A percentile compares a stretch with the other conserved stretches of the same genome.
phyloP scores from a whole-genome alignment of 2,888 invertebrate species.

The Rhopalosiphum nymphaeae region DNA sequence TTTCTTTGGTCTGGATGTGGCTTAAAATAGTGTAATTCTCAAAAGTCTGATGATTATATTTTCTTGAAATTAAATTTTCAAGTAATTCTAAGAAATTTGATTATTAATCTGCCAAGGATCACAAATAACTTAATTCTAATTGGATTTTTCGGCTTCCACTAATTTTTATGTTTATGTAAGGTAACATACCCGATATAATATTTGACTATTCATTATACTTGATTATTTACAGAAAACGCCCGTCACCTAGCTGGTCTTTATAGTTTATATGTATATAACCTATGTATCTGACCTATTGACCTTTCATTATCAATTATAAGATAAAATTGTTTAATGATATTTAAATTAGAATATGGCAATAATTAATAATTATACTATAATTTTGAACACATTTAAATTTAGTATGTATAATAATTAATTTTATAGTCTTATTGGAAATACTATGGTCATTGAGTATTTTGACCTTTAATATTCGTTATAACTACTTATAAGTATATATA shows the following conservation, averaged over 20 bases:
- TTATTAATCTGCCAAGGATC: neutral
- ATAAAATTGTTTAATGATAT: neutral
- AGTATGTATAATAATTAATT: neutral
- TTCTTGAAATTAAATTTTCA: neutral
- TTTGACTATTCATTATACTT: neutral
- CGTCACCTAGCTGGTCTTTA: neutral
- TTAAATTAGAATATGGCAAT: neutral
- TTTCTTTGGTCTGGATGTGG: too few species aligned
- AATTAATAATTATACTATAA: neutral
- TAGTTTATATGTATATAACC: too few species aligned
- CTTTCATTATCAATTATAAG: neutral
- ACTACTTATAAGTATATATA: neutral
- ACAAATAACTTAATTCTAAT: neutral
- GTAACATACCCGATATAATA: neutral
- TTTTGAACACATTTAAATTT: neutral
- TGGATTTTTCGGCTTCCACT: neutral
- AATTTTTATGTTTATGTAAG: neutral
- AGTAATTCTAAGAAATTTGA: neutral
- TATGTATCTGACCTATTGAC: neutral
- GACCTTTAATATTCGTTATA: neutral
- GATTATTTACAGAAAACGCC: neutral
- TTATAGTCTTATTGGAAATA: neutral
- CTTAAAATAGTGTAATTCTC: neutral
- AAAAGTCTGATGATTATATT: neutral
- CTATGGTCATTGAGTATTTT: neutral